Base-by-base conservation (phyloP, 2,888 invertebrate species). In the Eilema depressum region DNA sequence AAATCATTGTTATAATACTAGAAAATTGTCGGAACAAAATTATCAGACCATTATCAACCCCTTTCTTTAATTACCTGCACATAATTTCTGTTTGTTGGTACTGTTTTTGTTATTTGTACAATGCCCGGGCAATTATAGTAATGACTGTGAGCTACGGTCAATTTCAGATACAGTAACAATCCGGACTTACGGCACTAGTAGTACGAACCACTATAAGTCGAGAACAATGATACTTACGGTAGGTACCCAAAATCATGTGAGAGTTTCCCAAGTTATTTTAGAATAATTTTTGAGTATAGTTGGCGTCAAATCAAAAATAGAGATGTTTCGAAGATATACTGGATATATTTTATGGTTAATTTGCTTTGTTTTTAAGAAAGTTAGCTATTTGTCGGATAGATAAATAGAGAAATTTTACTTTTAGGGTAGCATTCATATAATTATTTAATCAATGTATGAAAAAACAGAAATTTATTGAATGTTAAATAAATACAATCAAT, bases 41-140 rank as follows among this genome's bases (percentile, higher is more conserved):
- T 94, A 94, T 93, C 90, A 86, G 83, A 76, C 91, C 87, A 94
- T 94, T 94, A 94, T 92, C 89, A 92, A 93, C 92, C 94, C 93
- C 92, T 94, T 95, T 93, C 93, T 93, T 94, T 95, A 94, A 95
- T 95, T 95, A 93, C 91, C 90, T 88, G 86, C 83, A 88, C 83
- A 90, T 92, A 91, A 93, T 92, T 89, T 93, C 92, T 93, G 94
- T 71, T 53, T 72, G 66, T 68, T 63, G 60, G 68, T 69, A 69
- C 63, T 73, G 69, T 23, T 47, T 57, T 47, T 41, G 68, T 63
- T 68, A 62, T 94, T 93, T 93, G 90, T 91, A 85, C 85, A 87
- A 89, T 89, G 89, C 87, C 88, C 86, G 82, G 87, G 88, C 90
- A 88, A 92, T 94, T 95, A 93, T 87, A 84, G 85, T 93, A 93